Evolutionary conservation across 2,888 invertebrate genomes (phyloP).

Genomic region (Ectemnius continuus): DNA sequence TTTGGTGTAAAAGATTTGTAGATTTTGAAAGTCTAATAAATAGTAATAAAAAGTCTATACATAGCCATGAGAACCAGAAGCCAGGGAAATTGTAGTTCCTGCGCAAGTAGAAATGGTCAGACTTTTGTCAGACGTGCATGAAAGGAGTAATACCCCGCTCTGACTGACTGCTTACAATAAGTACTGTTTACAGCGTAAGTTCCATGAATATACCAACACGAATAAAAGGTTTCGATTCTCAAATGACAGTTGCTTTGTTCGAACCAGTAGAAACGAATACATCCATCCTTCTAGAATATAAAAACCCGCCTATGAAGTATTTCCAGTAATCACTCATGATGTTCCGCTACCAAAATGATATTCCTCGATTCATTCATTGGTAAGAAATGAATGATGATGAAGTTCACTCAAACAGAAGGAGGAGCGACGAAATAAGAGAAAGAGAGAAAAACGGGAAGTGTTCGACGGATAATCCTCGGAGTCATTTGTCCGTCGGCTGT

Average conservation of each 20-base stretch:
- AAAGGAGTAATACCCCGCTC: too few species aligned
- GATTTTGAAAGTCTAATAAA: too few species aligned
- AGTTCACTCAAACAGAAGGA: background rate
- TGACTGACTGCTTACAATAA: too few species aligned
- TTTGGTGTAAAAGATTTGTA: too few species aligned
- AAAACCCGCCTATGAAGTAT: constrained; percentile 21
- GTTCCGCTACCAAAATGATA: constrained; percentile 45
- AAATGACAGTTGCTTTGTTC: too few species aligned
- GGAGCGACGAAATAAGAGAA: background rate
- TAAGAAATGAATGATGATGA: constrained; percentile 37
- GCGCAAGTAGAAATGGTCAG: too few species aligned
- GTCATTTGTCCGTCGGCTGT: constrained; percentile 73
- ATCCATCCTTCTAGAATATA: constrained; percentile 28
- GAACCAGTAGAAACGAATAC: background rate
- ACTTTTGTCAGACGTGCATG: too few species aligned
- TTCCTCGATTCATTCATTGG: constrained; percentile 63
- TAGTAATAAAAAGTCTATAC: too few species aligned
- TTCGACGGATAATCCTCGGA: constrained; percentile 74
- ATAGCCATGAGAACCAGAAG: too few species aligned
- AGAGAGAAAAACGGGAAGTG: constrained; percentile 13
- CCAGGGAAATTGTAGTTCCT: too few species aligned
- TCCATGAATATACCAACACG: background rate
- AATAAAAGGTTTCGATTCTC: background rate
- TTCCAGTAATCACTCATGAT: constrained; percentile 20
- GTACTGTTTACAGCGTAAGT: too few species aligned